Conservation (phyloP, 2,797 vertebrate species). For the Trematomus bernacchii region DNA sequence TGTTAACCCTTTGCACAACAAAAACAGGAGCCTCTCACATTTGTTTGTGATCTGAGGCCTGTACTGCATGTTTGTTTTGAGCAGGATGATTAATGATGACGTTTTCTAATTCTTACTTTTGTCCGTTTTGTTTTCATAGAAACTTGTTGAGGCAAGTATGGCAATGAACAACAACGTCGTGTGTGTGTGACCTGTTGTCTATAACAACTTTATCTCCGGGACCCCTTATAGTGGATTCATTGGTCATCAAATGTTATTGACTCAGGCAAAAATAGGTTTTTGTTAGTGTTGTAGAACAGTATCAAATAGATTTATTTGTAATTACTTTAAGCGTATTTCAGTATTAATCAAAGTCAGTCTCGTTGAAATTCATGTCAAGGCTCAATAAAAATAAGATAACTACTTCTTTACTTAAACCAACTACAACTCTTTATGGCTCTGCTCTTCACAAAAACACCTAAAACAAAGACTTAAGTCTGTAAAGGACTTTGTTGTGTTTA, state of each 20-base stretch:
- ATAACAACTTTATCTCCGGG: conserved; percentile 81
- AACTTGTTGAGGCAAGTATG: conserved; percentile 99
- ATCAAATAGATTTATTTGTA: conserved; percentile 14
- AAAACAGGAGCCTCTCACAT: conserved; percentile 38
- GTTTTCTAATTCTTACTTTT: conserved; percentile 81
- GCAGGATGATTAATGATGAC: conserved; percentile 41
- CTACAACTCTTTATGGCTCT: conserved; percentile 34
- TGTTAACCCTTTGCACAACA: conserved; percentile 23
- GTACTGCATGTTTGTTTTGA: conserved; percentile 50
- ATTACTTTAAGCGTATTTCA: background rate
- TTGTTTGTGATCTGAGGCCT: conserved; percentile 51
- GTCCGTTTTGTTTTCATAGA: conserved; percentile 95
- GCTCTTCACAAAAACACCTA: conserved; percentile 22
- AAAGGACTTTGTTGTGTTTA: conserved; percentile 15
- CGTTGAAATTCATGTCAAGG: conserved; percentile 42
- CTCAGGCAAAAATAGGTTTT: conserved; percentile 37
- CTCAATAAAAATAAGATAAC: conserved; percentile 43
- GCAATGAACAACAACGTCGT: conserved; percentile 71
- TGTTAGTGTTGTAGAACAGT: conserved; percentile 22
- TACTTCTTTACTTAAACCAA: conserved; percentile 14
- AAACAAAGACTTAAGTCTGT: conserved; percentile 15
- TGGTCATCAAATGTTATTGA: conserved; percentile 48
- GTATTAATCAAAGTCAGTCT: conserved; percentile 10
- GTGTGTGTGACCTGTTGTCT: conserved; percentile 81
- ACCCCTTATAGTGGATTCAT: conserved; percentile 65